Percentiles rank a stretch among this genome's conserved stretches.
Evolutionary conservation across 2,888 invertebrate species (phyloP).

Genomic region (Parnassius orleans): DNA sequence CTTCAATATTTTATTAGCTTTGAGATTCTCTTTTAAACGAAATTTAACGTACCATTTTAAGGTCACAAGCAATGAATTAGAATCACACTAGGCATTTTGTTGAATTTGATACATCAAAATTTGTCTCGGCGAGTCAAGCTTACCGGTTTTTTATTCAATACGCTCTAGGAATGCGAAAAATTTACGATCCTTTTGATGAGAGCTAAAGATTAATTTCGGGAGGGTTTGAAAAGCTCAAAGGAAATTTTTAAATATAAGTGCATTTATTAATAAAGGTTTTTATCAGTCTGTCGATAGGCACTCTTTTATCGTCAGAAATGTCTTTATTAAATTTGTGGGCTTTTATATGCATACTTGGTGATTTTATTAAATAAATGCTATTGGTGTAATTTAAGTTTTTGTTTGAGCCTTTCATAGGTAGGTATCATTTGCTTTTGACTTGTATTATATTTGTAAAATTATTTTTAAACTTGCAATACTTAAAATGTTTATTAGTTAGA

Average conservation of each 20-base stretch:
- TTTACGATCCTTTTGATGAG: constrained; percentile 73
- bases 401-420: constrained; percentile 8
- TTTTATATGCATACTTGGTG: constrained; percentile 65
- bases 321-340: constrained; percentile 75
- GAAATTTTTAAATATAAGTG: constrained; percentile 78
- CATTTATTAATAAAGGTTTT: constrained; percentile 77
- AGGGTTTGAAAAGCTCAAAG: constrained; percentile 67
- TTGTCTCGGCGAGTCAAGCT: constrained; percentile 45
- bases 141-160: constrained; percentile 43
- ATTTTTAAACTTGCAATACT: no score
- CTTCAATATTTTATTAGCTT: constrained; percentile 69
- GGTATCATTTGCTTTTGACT: constrained; percentile 17
- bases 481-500: no score
- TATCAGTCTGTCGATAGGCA: constrained; percentile 55
- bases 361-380: constrained; percentile 65
- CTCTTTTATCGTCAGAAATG: constrained; percentile 65
- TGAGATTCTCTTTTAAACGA: constrained; percentile 52
- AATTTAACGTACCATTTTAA: constrained; percentile 40
- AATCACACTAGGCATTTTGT: constrained; percentile 53
- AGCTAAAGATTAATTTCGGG: constrained; percentile 76
- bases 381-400: constrained; percentile 44
- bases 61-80: constrained; percentile 51
- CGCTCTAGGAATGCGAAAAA: constrained; percentile 65
- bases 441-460: not conserved
- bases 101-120: constrained; percentile 63